Percentiles rank a stretch among this genome's conserved stretches.
Evolutionary conservation across 2,797 vertebrate species (phyloP).

Genomic region (Champsocephalus esox): DNA sequence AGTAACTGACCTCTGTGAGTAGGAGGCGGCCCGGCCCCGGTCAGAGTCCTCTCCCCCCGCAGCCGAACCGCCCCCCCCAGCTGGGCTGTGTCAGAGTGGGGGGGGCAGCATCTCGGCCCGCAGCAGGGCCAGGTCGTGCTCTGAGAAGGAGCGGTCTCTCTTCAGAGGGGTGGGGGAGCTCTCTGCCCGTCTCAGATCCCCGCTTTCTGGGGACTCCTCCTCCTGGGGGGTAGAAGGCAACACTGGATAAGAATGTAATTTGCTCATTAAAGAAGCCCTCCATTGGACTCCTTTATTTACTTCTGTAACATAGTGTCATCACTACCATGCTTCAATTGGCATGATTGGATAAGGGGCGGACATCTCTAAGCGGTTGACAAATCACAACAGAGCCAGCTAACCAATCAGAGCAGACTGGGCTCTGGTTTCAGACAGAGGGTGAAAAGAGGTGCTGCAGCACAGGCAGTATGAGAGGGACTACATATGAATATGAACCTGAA

Average conservation of each 20-base stretch:
- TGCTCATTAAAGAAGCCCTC: no score
- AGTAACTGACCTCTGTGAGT: slow-evolving; percentile 77
- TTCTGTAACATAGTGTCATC: no score
- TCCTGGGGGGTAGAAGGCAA: slow-evolving; percentile 80
- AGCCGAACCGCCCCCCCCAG: slow-evolving; percentile 41
- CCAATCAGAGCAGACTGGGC: no score
- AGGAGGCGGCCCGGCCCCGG: slow-evolving; percentile 56
- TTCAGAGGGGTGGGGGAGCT: slow-evolving; percentile 85
- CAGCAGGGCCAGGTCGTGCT: slow-evolving; percentile 91
- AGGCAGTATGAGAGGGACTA: no score
- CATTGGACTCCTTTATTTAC: no score
- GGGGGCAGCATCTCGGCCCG: slow-evolving; percentile 80
- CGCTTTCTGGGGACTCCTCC: slow-evolving; percentile 89
- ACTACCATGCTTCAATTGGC: no score
- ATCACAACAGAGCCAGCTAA: no score
- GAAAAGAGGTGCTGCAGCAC: no score
- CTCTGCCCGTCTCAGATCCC: slow-evolving; percentile 76
- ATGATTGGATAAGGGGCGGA: no score
- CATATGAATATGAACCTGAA: no score
- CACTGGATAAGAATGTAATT: neutral
- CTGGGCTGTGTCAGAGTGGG: slow-evolving; percentile 48
- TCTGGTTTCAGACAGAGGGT: no score
- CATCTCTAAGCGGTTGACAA: no score
- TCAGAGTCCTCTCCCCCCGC: slow-evolving; percentile 74
- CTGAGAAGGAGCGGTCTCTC: slow-evolving; percentile 95